Evolutionary conservation across 2,797 vertebrate genomes (phyloP).

Genomic region (Eleutherodactylus coqui): DNA sequence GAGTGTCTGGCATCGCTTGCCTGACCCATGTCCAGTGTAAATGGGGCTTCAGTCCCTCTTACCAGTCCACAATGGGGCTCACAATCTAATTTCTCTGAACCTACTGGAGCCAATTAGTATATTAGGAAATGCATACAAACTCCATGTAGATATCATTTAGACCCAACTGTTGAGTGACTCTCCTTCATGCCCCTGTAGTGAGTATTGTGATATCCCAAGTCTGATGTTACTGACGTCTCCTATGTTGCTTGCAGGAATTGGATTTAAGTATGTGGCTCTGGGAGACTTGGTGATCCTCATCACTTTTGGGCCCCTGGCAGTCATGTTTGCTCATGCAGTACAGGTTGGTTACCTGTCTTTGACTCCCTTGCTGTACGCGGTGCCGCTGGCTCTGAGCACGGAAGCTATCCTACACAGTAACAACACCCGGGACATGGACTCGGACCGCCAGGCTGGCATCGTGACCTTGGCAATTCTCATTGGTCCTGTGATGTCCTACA

Average conservation of each 20-base stretch:
- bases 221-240: background rate
- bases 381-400: slow-evolving; percentile 93
- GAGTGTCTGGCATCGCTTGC: too few species aligned
- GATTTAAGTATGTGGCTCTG: slow-evolving; percentile 95
- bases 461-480: slow-evolving; percentile 97
- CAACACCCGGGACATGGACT: slow-evolving; percentile 98
- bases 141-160: too few species aligned
- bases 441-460: slow-evolving; percentile 92
- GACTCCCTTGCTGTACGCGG: slow-evolving; percentile 90
- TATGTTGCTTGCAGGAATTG: slow-evolving; percentile 82
- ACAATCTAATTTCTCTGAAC: too few species aligned
- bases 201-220: too few species aligned
- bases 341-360: slow-evolving; percentile 94
- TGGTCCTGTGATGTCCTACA: slow-evolving; percentile 89
- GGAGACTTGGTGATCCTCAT: slow-evolving; percentile 97
- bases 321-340: slow-evolving; percentile 95
- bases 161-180: too few species aligned
- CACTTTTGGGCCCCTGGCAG: slow-evolving; percentile 95
- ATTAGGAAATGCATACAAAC: too few species aligned
- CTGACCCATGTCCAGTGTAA: too few species aligned
- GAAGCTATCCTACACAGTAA: slow-evolving; percentile 99
- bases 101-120: too few species aligned
- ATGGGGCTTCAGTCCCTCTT: too few species aligned
- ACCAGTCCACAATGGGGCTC: too few species aligned
- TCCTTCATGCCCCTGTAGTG: too few species aligned